These are phyloP conservation scores for Diarsia mendica DNA, from an alignment of 2,888 invertebrate genomes.

Conservation along the genomic window DNA sequence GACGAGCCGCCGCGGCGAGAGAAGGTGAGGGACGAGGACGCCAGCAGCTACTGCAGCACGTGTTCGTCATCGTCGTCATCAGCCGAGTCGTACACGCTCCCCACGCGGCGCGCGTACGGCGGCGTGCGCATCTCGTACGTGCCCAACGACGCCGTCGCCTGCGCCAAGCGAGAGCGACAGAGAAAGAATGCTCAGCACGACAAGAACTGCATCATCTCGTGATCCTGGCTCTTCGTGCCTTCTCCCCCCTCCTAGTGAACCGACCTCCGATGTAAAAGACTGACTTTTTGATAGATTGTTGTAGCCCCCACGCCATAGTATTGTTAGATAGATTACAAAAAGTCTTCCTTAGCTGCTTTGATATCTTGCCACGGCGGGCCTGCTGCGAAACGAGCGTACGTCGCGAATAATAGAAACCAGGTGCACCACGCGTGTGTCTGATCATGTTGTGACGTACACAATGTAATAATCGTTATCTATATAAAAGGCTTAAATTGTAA, in stretches of 20 bases:
- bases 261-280: conserved; percentile 88
- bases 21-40: conserved; percentile 90
- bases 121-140: conserved; percentile 98
- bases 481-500: conserved; percentile 76
- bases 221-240: conserved; percentile 88
- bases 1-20: conserved; percentile 82
- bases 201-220: conserved; percentile 96
- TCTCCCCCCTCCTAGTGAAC: conserved; percentile 81
- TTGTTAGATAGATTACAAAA: conserved; percentile 71
- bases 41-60: conserved; percentile 95
- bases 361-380: conserved; percentile 67
- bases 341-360: conserved; percentile 72
- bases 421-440: conserved; percentile 71
- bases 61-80: conserved; percentile 97
- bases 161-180: conserved; percentile 93
- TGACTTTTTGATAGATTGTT: conserved; percentile 85
- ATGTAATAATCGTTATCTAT: conserved; percentile 69
- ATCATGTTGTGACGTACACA: conserved; percentile 78
- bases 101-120: conserved; percentile 95
- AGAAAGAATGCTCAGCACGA: conserved; percentile 92
- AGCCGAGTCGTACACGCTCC: conserved; percentile 96
- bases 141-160: conserved; percentile 97
- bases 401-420: conserved; percentile 71
- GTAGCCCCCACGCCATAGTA: conserved; percentile 86
- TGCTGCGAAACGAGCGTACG: conserved; percentile 68